Evolutionary conservation across 2,888 invertebrate species (phyloP).

Genomic region (Chaetogeoica ovagalla): DNA sequence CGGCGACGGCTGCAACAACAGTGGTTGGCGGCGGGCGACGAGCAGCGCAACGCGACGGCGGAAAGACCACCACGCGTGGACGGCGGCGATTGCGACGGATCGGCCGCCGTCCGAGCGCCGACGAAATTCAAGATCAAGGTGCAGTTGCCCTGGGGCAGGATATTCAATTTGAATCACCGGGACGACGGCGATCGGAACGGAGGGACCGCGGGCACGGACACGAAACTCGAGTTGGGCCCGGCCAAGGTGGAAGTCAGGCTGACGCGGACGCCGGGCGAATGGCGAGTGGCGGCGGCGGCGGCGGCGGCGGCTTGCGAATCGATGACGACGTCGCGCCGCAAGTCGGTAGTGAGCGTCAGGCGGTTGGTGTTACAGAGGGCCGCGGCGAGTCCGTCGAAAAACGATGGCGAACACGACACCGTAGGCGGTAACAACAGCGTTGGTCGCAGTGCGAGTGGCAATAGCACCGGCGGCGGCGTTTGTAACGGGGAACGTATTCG

Average conservation of each 20-base stretch:
- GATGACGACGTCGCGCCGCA: constrained; percentile 10
- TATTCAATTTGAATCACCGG: constrained; percentile 48
- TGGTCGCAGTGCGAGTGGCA: background rate
- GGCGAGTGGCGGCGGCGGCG: constrained; percentile 52
- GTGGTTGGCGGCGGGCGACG: too few species aligned
- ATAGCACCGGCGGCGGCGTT: too few species aligned
- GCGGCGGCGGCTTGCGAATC: constrained; percentile 11
- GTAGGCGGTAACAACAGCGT: background rate
- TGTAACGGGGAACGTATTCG: background rate
- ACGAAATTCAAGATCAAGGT: constrained; percentile 48
- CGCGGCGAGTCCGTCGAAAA: background rate
- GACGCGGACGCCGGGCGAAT: constrained; percentile 33
- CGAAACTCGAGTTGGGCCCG: constrained; percentile 53
- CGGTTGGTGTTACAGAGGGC: constrained; percentile 51
- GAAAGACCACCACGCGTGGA: background rate
- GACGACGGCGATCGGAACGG: background rate
- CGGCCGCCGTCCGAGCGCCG: background rate
- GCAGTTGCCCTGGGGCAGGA: constrained; percentile 54
- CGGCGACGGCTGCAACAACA: background rate
- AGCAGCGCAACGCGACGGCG: background rate
- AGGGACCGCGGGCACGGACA: background rate
- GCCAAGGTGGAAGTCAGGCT: constrained; percentile 54
- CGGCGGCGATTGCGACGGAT: background rate
- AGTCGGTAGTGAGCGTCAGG: constrained; percentile 50
- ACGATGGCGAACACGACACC: background rate